Evolutionary conservation across 2,797 vertebrate genomes (phyloP), one percentile per base, ranked within the genome.

Genomic region (Acrossocheilus wenchowensis): DNA sequence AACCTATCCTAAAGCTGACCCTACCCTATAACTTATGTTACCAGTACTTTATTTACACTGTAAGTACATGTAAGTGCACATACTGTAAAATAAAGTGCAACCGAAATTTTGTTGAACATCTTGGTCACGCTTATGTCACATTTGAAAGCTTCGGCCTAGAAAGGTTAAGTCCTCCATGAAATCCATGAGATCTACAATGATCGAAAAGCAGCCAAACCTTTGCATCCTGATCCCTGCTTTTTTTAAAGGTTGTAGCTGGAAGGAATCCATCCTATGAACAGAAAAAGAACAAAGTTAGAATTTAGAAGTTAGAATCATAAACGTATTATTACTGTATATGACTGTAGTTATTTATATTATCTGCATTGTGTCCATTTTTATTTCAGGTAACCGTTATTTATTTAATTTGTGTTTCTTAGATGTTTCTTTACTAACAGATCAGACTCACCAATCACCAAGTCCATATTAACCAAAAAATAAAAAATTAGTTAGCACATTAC

Each of bases 211-310:
- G 6, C 7, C 60, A 23, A 80, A 80, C 78, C 78, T 80, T 6
- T 34, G 10, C 4, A 12, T 64, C 41, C n/a, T 30, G 60, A 66
- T 34, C 39, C 1, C 19, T 48, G 60, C 9, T 7, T 48, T 80
- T 80, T 19, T 0, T 21, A 34, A 80, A 80, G 15, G 3, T 66
- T 66, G 6, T 8, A 45, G 39, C 3, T 48, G n/a, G 19, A 48
- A 80, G 41, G 48, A 66, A 66, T 12, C 60, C 78, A 48, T 66
- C 60, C 78, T 80, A 11, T 21, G 9, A 45, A 80, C 11, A 66
- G 9, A 66, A 48, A 64, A 66, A 19, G 6, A 36, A 78, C 41
- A 66, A 80, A 80, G 36, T 43, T 9, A 60, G 23, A 17, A 43
- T 60, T 26, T 62, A 11, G 36, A 39, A 39, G 43, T 11, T 8